Percentiles rank a stretch among this genome's conserved stretches.
phyloP scores from a whole-genome alignment of 2,797 vertebrate species.

The Pelodytes ibericus region DNA sequence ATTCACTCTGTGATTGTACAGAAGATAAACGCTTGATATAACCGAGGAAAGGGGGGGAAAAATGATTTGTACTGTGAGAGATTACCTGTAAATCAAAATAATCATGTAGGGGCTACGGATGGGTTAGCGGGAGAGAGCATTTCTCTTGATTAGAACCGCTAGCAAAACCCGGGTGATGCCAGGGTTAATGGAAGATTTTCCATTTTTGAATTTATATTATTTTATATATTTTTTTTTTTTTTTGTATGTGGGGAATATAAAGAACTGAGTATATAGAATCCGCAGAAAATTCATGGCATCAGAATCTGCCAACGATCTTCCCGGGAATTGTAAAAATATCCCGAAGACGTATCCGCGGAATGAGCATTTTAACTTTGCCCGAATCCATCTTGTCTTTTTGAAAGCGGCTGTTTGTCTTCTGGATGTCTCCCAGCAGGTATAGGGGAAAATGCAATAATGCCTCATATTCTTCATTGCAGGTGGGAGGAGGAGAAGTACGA shows the following conservation, averaged over 20 bases:
- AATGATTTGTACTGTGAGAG: not conserved
- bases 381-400: not conserved
- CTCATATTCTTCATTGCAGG: constrained; percentile 58
- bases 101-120: not conserved
- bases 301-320: constrained; percentile 23
- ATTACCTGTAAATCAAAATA: not conserved
- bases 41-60: no score
- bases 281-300: constrained; percentile 2
- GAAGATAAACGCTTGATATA: not conserved
- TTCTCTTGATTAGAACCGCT: constrained; percentile 4
- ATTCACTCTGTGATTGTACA: not conserved
- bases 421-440: constrained; percentile 19
- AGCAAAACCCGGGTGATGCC: not conserved
- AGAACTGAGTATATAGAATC: not conserved
- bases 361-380: constrained; percentile 23
- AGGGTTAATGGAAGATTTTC: constrained; percentile 12
- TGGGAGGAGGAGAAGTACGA: constrained; percentile 79
- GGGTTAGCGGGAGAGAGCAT: constrained; percentile 6
- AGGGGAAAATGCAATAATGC: constrained; percentile 40
- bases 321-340: constrained; percentile 40
- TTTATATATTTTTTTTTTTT: not conserved
- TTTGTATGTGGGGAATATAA: constrained; percentile 27
- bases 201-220: not conserved
- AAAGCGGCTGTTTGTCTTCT: constrained; percentile 37
- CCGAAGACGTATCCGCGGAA: constrained; percentile 15